A percentile compares a stretch with the other conserved stretches of the same genome.
Evolutionary conservation across 2,113 vertebrate genomes (phyloP).

Genomic region (Calonectris borealis): DNA sequence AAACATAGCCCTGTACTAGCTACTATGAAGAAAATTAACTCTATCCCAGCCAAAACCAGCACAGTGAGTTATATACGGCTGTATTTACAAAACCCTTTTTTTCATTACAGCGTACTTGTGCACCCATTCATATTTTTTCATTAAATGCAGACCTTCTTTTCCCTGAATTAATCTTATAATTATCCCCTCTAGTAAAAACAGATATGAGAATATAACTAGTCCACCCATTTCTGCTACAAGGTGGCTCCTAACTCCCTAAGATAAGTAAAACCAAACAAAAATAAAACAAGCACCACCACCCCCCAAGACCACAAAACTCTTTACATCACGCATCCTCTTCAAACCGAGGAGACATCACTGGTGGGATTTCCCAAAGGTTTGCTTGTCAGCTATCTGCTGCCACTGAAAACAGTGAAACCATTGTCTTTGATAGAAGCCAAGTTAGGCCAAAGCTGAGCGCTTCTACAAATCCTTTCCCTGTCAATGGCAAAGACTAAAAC

Average conservation of each 20-base stretch:
- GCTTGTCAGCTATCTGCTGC: background rate
- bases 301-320: background rate
- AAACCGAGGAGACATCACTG: background rate
- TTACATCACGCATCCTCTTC: fast-evolving
- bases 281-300: background rate
- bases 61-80: background rate
- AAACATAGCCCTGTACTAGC: too few species aligned
- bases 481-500: background rate
- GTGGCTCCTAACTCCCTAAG: background rate
- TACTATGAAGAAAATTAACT: too few species aligned
- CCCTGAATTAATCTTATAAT: background rate
- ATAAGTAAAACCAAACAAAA: background rate
- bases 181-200: background rate
- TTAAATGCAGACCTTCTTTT: background rate
- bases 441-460: background rate
- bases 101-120: background rate
- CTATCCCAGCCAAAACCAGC: too few species aligned
- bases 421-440: background rate
- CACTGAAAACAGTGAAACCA: background rate
- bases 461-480: background rate
- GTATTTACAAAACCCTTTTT: background rate
- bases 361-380: background rate
- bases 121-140: background rate
- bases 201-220: background rate
- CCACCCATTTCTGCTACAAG: background rate